phyloP scores from a whole-genome alignment of 2,113 vertebrate genomes.

The Hippocampus mohnikei region DNA sequence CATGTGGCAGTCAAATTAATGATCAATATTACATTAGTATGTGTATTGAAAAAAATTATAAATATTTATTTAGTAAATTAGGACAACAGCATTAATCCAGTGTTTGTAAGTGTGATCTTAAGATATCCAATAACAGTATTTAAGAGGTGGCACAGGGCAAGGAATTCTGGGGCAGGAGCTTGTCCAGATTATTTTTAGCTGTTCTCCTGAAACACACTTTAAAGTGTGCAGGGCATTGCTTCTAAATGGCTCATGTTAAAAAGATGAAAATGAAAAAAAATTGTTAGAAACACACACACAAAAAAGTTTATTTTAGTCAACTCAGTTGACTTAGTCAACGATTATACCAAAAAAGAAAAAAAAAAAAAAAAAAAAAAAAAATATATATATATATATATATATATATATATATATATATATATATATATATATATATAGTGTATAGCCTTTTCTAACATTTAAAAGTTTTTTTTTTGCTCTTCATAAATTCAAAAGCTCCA shows the following conservation, averaged over 20 bases:
- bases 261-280: background rate
- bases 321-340: too few species aligned
- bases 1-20: constrained; percentile 14
- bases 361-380: too few species aligned
- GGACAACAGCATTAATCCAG: constrained; percentile 19
- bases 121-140: constrained; percentile 56
- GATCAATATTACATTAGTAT: constrained; percentile 1
- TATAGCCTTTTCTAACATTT: too few species aligned
- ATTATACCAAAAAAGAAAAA: too few species aligned
- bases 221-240: constrained; percentile 32
- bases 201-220: constrained; percentile 55
- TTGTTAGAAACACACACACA: too few species aligned
- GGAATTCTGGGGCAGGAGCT: constrained; percentile 35
- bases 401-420: too few species aligned
- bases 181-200: constrained; percentile 73
- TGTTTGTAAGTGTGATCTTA: constrained; percentile 23
- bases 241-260: background rate
- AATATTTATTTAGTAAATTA: constrained; percentile 18
- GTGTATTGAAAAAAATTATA: constrained; percentile 13
- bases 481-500: too few species aligned
- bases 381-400: too few species aligned
- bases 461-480: too few species aligned
- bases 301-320: background rate
- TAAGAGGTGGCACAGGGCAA: constrained; percentile 41
- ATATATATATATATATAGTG: too few species aligned